A percentile compares a stretch with the other conserved stretches of the same genome.
Conservation (phyloP, 2,113 vertebrate species). For the Pseudopipra pipra region DNA sequence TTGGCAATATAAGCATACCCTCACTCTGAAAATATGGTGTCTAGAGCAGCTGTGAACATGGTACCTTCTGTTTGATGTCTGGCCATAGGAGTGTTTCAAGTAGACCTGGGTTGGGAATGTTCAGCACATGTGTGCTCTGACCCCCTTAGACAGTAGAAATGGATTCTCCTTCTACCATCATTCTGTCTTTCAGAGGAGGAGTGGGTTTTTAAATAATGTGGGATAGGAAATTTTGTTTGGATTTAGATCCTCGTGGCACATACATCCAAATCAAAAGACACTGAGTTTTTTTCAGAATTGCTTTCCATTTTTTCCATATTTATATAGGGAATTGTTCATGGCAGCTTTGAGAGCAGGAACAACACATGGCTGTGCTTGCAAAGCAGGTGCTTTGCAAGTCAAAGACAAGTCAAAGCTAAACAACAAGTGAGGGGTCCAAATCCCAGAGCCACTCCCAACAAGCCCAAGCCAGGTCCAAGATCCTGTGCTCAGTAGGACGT, state of each 20-base stretch:
- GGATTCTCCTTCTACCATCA: not conserved
- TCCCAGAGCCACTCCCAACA: not conserved
- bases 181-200: not conserved
- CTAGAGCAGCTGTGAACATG: not conserved
- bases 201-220: not conserved
- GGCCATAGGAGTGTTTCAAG: not conserved
- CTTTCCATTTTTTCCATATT: not conserved
- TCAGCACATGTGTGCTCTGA: not conserved
- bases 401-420: not conserved
- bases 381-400: not conserved
- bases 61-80: not conserved
- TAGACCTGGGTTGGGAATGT: not conserved
- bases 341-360: not conserved
- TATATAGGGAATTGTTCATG: not conserved
- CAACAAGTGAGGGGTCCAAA: not conserved
- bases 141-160: not conserved
- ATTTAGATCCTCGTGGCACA: not conserved
- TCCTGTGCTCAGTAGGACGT: not conserved
- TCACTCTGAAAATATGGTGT: not conserved
- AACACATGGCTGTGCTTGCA: not conserved
- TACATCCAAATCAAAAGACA: not conserved
- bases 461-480: not conserved
- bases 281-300: accelerated
- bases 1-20: not conserved
- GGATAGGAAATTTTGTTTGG: not conserved